A percentile compares a stretch with the other conserved stretches of the same genome.
Conservation (phyloP, 2,797 vertebrate species). For the Austrolebias charrua region DNA sequence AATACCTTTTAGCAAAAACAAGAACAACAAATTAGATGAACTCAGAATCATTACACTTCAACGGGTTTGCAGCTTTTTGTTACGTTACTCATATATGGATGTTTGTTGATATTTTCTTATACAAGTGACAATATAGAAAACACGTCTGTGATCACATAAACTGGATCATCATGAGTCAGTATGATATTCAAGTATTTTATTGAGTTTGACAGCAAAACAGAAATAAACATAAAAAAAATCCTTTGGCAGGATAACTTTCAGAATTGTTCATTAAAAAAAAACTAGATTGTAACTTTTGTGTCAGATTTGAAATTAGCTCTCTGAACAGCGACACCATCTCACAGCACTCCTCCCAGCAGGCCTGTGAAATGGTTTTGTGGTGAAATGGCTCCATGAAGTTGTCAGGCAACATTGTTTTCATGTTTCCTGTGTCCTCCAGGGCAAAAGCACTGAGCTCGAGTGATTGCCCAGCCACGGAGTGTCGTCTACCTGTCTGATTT, state of each 20-base stretch:
- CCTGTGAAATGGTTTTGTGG: conserved; percentile 41
- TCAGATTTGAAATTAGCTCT: neutral
- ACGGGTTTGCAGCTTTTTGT: neutral
- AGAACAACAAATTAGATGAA: no score
- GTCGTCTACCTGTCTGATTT: conserved; percentile 89
- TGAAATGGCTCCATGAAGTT: conserved; percentile 68
- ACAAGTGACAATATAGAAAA: neutral
- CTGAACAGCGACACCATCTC: neutral
- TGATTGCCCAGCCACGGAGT: conserved; percentile 83
- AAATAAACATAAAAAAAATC: neutral
- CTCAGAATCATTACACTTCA: no score
- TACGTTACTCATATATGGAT: neutral
- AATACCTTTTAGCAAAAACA: no score
- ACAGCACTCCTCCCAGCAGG: neutral
- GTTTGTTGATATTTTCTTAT: conserved; percentile 3
- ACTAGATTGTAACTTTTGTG: neutral
- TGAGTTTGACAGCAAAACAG: no score
- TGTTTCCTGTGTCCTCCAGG: conserved; percentile 64
- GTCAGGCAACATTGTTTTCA: conserved; percentile 85
- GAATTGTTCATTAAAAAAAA: neutral
- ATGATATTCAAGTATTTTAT: no score
- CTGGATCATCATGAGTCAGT: no score
- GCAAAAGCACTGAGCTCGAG: conserved; percentile 78
- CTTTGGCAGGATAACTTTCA: neutral
- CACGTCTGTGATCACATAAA: no score